phyloP scores from a whole-genome alignment of 2,113 vertebrate species.

The Mesocricetus auratus region DNA sequence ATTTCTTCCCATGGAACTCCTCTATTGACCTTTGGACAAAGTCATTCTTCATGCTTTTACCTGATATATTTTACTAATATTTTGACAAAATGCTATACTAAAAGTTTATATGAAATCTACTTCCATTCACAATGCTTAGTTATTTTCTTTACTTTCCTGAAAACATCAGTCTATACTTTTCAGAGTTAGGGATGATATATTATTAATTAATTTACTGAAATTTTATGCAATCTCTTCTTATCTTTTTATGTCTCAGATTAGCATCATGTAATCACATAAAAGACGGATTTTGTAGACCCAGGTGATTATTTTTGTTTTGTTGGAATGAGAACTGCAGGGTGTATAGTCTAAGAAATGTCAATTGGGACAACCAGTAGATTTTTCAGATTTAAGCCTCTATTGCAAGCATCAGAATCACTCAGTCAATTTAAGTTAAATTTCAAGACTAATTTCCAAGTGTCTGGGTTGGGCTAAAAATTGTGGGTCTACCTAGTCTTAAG shows the following conservation, averaged over 20 bases:
- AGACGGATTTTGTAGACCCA: background rate
- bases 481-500: background rate
- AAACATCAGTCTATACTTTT: constrained; percentile 15
- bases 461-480: background rate
- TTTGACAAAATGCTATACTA: constrained; percentile 49
- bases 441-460: background rate
- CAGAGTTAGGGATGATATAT: background rate
- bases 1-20: constrained; percentile 55
- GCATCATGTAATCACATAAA: background rate
- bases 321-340: rapidly evolving
- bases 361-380: background rate
- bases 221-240: background rate
- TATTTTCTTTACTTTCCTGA: constrained; percentile 48
- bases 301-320: background rate
- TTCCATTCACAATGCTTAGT: constrained; percentile 9
- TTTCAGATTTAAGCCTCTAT: background rate
- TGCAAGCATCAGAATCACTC: background rate
- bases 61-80: constrained; percentile 5
- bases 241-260: background rate
- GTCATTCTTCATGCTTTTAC: constrained; percentile 35
- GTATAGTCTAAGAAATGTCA: background rate
- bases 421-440: background rate
- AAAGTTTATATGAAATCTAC: constrained; percentile 13
- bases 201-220: background rate
- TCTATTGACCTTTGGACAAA: constrained; percentile 26